These are phyloP conservation scores for Epinephelus lanceolatus DNA, from an alignment of 2,113 vertebrate genomes.

Conservation along the genomic window DNA sequence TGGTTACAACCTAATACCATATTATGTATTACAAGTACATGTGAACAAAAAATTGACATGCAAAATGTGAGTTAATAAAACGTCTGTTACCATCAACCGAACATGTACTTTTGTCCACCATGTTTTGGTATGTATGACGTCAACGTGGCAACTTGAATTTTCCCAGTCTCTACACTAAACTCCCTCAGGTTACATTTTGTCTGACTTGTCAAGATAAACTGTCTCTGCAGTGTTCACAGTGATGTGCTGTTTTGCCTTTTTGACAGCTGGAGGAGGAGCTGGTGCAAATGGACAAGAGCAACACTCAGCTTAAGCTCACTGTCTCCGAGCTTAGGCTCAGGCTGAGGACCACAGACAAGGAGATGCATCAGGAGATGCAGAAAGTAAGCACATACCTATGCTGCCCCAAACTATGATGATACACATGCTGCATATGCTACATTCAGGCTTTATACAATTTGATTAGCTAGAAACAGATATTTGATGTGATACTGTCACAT, in stretches of 20 bases:
- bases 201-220: neutral
- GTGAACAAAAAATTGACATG: too few relatives aligned
- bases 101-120: too few relatives aligned
- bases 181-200: neutral
- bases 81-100: too few relatives aligned
- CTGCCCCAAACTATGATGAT: too few relatives aligned
- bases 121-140: too few relatives aligned
- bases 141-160: too few relatives aligned
- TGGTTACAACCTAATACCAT: too few relatives aligned
- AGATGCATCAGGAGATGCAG: constrained; percentile 87
- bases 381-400: constrained; percentile 80
- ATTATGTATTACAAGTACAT: too few relatives aligned
- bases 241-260: constrained; percentile 25
- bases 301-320: constrained; percentile 87
- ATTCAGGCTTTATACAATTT: neutral
- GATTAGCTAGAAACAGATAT: neutral
- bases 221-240: neutral
- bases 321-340: constrained; percentile 88
- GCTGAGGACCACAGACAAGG: constrained; percentile 83
- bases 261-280: constrained; percentile 90
- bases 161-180: neutral
- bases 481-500: neutral
- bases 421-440: neutral
- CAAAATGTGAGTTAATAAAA: too few relatives aligned
- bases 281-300: constrained; percentile 85